These are phyloP conservation scores for Coelogynopora nodosa DNA, from an alignment of 2,888 invertebrate species.

Conservation along the genomic window DNA sequence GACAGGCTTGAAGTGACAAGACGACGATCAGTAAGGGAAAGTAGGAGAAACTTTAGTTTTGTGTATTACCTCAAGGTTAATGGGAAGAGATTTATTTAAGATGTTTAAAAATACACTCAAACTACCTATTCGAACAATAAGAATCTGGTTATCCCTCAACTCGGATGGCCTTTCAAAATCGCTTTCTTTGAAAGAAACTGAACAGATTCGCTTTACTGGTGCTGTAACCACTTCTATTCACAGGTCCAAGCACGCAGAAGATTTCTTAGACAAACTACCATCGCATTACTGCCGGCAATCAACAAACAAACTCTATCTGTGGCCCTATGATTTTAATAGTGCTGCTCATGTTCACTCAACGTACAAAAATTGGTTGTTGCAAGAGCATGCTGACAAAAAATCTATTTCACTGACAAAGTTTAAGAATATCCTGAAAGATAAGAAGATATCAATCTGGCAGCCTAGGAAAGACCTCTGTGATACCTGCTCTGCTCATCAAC, in stretches of 20 bases:
- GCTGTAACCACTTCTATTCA: background rate
- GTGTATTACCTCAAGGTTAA: background rate
- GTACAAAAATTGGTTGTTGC: background rate
- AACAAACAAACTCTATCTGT: background rate
- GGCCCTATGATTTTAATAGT: background rate
- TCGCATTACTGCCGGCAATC: background rate
- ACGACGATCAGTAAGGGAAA: background rate
- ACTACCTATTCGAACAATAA: background rate
- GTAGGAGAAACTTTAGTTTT: background rate
- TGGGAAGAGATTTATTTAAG: background rate
- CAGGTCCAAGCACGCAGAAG: background rate
- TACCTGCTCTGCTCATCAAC: too few species aligned
- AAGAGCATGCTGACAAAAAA: background rate
- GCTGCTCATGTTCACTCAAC: background rate
- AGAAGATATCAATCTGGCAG: too few species aligned
- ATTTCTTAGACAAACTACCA: background rate
- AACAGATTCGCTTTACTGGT: background rate
- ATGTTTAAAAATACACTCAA: background rate
- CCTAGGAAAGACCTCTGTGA: too few species aligned
- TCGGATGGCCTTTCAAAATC: background rate
- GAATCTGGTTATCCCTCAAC: background rate
- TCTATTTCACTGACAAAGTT: background rate
- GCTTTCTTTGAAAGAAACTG: background rate
- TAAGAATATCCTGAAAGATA: background rate
- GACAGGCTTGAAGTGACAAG: background rate